A percentile compares a stretch with the other conserved stretches of the same genome.
phyloP scores from a whole-genome alignment of 2,797 vertebrate species.

The Poecilia gillii region DNA sequence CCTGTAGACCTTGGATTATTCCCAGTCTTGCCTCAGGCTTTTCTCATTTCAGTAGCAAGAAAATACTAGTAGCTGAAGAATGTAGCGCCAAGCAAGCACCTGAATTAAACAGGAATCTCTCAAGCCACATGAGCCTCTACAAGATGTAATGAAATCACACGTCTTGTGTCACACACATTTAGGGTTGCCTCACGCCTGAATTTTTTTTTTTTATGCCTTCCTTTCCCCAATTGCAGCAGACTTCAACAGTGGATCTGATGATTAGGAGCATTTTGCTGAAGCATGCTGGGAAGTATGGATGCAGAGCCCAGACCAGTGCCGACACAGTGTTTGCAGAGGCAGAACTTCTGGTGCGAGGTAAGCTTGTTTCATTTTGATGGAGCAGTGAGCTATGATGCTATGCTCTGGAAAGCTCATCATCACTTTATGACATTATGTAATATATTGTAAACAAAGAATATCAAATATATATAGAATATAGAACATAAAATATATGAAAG shows the following conservation, averaged over 20 bases:
- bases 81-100: slow-evolving; percentile 62
- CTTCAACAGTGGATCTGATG: slow-evolving; percentile 96
- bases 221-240: slow-evolving; percentile 84
- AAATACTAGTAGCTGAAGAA: slow-evolving; percentile 64
- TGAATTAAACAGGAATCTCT: slow-evolving; percentile 71
- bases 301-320: slow-evolving; percentile 92
- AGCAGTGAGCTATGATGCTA: slow-evolving; percentile 15
- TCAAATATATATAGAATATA: no score
- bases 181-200: slow-evolving; percentile 61
- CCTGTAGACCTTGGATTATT: slow-evolving; percentile 79
- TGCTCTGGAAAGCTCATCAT: background rate
- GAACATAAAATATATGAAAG: no score
- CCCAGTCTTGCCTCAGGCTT: slow-evolving; percentile 71
- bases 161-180: slow-evolving; percentile 58
- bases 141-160: slow-evolving; percentile 60
- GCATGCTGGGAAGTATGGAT: slow-evolving; percentile 95
- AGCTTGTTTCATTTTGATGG: slow-evolving; percentile 66
- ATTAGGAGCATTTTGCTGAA: slow-evolving; percentile 96
- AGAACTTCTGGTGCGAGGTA: slow-evolving; percentile 96
- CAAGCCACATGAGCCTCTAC: slow-evolving; percentile 66
- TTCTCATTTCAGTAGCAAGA: slow-evolving; percentile 71
- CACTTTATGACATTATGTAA: no score
- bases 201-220: slow-evolving; percentile 32
- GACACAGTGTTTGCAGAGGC: slow-evolving; percentile 91
- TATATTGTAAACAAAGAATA: no score